A percentile compares a stretch with the other conserved stretches of the same genome.
Evolutionary conservation across 2,888 invertebrate species (phyloP).

Genomic region (Artemia sinica): DNA sequence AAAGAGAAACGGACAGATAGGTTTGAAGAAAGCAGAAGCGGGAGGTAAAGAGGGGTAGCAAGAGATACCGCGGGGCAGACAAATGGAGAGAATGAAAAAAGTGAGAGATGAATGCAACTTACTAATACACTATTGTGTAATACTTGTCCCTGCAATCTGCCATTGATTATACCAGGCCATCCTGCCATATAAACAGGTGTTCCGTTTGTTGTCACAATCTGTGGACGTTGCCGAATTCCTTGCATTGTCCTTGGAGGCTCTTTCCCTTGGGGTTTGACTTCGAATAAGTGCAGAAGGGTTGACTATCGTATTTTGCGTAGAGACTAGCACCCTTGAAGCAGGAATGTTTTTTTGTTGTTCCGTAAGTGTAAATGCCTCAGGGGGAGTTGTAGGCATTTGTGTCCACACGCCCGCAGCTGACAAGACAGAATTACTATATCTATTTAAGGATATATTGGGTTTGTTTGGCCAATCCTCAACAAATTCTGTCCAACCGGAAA

Average conservation of each 20-base stretch:
- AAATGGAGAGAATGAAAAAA: too few species aligned
- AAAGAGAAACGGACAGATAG: too few species aligned
- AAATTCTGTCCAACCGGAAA: slow-evolving; percentile 70
- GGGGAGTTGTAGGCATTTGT: background rate
- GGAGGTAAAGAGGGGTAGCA: too few species aligned
- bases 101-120: too few species aligned
- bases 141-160: background rate
- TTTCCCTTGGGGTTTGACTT: background rate
- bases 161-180: background rate
- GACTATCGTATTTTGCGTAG: background rate
- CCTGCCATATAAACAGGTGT: background rate
- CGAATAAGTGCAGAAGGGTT: background rate
- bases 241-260: background rate
- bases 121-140: too few species aligned
- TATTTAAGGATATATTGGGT: slow-evolving; percentile 13
- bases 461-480: slow-evolving; percentile 69
- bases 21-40: too few species aligned
- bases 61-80: too few species aligned
- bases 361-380: background rate
- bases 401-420: background rate
- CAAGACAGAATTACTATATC: background rate
- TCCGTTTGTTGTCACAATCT: background rate
- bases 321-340: background rate
- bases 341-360: background rate
- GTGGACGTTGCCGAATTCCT: background rate